A percentile compares a stretch with the other conserved stretches of the same genome.
phyloP scores from a whole-genome alignment of 2,888 invertebrate genomes.

The Polydrusus cervinus region DNA sequence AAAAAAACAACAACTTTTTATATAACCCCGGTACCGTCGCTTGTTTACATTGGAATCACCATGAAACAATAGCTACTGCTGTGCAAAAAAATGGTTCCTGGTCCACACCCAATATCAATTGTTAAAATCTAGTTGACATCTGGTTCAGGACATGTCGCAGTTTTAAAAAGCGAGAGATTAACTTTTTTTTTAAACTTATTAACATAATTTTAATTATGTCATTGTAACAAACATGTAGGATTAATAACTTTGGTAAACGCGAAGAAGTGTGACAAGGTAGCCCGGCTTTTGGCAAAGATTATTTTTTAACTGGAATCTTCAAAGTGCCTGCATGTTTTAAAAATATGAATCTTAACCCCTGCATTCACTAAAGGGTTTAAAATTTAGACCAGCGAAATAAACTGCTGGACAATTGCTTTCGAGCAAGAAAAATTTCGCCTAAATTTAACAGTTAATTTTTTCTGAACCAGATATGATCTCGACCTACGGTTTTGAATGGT shows the following conservation, averaged over 20 bases:
- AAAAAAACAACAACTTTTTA: not conserved
- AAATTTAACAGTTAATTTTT: too few relatives aligned
- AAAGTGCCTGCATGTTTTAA: too few relatives aligned
- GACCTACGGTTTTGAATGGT: too few relatives aligned
- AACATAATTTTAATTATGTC: constrained; percentile 13
- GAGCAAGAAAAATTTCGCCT: too few relatives aligned
- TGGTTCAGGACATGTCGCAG: constrained; percentile 11
- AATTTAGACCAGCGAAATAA: too few relatives aligned
- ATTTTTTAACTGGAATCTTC: too few relatives aligned
- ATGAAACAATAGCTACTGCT: constrained; percentile 9
- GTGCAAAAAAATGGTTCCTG: constrained; percentile 29
- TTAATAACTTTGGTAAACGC: not conserved
- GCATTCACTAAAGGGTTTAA: too few relatives aligned
- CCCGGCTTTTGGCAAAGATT: not conserved
- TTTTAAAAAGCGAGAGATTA: constrained; percentile 24
- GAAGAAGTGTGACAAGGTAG: not conserved
- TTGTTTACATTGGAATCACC: constrained; percentile 3
- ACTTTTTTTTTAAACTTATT: constrained; percentile 11
- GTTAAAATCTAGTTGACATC: constrained; percentile 30
- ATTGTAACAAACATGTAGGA: not conserved
- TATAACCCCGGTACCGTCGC: not conserved
- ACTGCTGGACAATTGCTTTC: too few relatives aligned
- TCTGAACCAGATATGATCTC: too few relatives aligned
- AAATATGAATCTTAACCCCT: too few relatives aligned
- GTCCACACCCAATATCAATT: constrained; percentile 30